Evolutionary conservation across 2,888 invertebrate genomes (phyloP).

Genomic region (Morpho helenor): DNA sequence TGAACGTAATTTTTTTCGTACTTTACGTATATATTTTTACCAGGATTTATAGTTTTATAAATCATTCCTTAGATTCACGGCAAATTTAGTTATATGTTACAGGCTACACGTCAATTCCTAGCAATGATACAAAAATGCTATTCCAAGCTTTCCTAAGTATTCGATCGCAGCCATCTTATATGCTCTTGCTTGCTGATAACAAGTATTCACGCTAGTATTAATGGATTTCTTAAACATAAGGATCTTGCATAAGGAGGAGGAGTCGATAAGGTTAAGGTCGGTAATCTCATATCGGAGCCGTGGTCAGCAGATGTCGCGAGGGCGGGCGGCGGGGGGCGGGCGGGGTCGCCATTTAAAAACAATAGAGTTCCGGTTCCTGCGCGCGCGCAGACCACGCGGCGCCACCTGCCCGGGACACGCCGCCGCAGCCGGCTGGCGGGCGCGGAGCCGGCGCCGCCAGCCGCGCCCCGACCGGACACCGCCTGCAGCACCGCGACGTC

Average conservation of each 20-base stretch:
- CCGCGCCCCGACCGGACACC: neutral
- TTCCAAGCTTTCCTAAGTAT: too few relatives aligned
- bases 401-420: constrained; percentile 27
- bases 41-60: too few relatives aligned
- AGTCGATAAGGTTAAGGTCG: neutral
- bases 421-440: constrained; percentile 1
- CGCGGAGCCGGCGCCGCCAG: constrained; percentile 1
- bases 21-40: too few relatives aligned
- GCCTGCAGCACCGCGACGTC: neutral
- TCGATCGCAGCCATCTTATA: too few relatives aligned
- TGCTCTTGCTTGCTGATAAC: too few relatives aligned
- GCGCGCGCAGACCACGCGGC: constrained; percentile 17
- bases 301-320: constrained; percentile 3
- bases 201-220: too few relatives aligned
- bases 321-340: constrained; percentile 6
- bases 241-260: neutral
- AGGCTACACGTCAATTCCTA: neutral
- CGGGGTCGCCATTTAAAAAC: constrained; percentile 12
- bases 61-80: too few relatives aligned
- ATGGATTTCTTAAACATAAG: too few relatives aligned
- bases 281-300: neutral
- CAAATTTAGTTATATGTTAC: neutral
- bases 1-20: too few relatives aligned
- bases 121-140: neutral
- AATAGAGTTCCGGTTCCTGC: constrained; percentile 13